Conservation (phyloP, 2,113 vertebrate genomes). For the Nipponia nippon region DNA sequence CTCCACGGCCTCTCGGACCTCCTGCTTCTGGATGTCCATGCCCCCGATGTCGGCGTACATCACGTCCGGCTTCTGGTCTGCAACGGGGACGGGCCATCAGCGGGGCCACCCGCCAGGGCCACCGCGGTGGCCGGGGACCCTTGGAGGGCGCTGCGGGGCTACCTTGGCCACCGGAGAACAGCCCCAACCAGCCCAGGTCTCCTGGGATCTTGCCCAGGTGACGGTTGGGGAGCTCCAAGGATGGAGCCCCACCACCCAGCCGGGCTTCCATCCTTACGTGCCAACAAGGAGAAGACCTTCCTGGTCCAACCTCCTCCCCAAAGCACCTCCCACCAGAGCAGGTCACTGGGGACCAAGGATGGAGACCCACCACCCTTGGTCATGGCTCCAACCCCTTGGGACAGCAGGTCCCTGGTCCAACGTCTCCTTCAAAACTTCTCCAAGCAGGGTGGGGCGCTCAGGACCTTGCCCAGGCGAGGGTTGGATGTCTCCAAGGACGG, state of each 20-base stretch:
- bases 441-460: too few species aligned
- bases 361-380: neutral
- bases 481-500: neutral
- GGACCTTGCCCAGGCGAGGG: neutral
- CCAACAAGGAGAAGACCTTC: too few species aligned
- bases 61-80: conserved; percentile 96
- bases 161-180: neutral
- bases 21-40: conserved; percentile 98
- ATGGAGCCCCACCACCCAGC: neutral
- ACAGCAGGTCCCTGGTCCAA: neutral
- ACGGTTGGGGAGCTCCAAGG: neutral
- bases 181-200: too few species aligned
- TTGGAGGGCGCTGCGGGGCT: neutral
- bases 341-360: neutral
- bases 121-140: accelerated
- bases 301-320: too few species aligned
- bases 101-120: accelerated
- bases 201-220: too few species aligned
- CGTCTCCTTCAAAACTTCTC: neutral
- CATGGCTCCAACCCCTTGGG: neutral
- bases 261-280: accelerated
- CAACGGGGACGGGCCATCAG: neutral
- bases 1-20: conserved; percentile 93
- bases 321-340: too few species aligned
- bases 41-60: conserved; percentile 94